A percentile compares a stretch with the other conserved stretches of the same genome.
Evolutionary conservation across 2,888 invertebrate species (phyloP).

Genomic region (Troglohyphantes excavatus): DNA sequence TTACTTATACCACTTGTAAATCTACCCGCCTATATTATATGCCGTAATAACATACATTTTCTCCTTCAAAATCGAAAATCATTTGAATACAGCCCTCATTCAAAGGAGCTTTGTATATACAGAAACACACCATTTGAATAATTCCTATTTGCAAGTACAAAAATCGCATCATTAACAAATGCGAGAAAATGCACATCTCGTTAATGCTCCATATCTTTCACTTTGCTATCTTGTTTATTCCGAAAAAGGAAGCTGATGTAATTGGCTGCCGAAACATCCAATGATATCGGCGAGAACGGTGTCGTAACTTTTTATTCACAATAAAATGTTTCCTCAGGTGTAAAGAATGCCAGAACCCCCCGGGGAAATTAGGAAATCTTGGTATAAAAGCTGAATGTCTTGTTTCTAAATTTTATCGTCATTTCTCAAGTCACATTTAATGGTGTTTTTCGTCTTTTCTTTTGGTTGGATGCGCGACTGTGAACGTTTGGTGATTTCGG

Average conservation of each 20-base stretch:
- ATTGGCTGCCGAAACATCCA: constrained; percentile 33
- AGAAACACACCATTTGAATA: background rate
- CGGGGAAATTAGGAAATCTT: constrained; percentile 34
- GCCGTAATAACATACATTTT: too few relatives aligned
- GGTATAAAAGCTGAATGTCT: background rate
- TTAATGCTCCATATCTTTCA: constrained; percentile 13
- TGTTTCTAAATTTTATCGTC: background rate
- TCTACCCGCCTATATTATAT: too few relatives aligned
- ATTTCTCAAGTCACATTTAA: background rate
- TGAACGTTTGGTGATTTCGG: background rate
- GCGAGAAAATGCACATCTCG: constrained; percentile 6
- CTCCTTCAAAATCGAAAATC: too few relatives aligned
- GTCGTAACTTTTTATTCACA: constrained; percentile 1
- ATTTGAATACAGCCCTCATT: too few relatives aligned
- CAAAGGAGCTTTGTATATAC: too few relatives aligned
- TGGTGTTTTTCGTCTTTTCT: background rate
- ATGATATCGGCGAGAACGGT: background rate
- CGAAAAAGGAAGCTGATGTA: background rate
- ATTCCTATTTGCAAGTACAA: background rate
- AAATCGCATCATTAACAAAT: constrained; percentile 28
- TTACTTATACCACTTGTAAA: too few relatives aligned
- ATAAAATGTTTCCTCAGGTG: background rate
- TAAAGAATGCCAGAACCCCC: background rate
- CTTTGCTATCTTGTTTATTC: constrained; percentile 8
- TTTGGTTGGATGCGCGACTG: background rate